Base-by-base conservation (phyloP, 2,888 invertebrate genomes). In the Mythimna ferrago region DNA sequence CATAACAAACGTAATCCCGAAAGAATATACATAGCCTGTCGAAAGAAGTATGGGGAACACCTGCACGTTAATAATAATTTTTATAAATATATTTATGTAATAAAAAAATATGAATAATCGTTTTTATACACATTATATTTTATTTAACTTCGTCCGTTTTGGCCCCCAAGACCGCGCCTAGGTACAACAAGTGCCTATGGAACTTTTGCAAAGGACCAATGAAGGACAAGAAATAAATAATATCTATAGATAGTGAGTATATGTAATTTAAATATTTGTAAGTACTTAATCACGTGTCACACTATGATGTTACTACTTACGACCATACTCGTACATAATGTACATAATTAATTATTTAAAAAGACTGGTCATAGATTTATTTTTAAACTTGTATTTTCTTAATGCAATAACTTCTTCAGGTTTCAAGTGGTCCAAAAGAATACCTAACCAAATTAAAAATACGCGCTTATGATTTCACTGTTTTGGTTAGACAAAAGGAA, bases 11-110 rank as follows among this genome's bases (percentile, higher is more conserved):
- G n/a, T 62, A 76, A 66, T 71, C 16, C 48, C 35, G 16, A 72
- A 83, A n/a, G n/a, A n/a, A n/a, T n/a, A n/a, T n/a, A n/a, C n/a
- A n/a, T n/a, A n/a, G n/a, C n/a, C n/a, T n/a, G n/a, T n/a, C 35
- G 16, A 72, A 83, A 80, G 73, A 80, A 75, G 70, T 73, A 74
- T 82, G 63, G 32, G 26, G 51, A 66, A 70, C 71, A 73, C 16
- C 26, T 58, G n/a, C 44, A 21, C 64, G 70, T 76, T 61, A 71
- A 75, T 74, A 62, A 66, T 81, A 66, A 60, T 66, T 71, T 71
- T 35, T 51, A 14, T 21, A 56, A 41, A 32, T 32, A 76, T 64
- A n/a, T 61, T 7, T 38, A 48, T 51, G 32, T 71, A n/a, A 60
- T 21, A 51, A 32, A 60, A 6, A 44, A 41, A 2, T 16, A 56